Evolutionary conservation across 2,797 vertebrate genomes (phyloP).

Genomic region (Eulemur albifrons): DNA sequence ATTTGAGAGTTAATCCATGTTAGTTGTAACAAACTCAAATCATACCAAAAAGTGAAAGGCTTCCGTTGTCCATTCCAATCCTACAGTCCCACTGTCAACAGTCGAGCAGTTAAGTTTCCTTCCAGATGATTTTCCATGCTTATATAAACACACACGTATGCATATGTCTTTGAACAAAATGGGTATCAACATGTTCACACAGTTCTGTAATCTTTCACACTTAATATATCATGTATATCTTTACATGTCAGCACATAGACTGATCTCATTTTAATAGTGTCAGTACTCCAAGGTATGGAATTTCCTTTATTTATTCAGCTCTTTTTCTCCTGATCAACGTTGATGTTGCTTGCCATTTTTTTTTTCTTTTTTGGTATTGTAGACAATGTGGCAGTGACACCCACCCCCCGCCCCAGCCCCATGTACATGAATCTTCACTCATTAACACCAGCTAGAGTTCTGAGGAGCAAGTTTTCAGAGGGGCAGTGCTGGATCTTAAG

Average conservation of each 20-base stretch:
- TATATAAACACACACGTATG: background rate
- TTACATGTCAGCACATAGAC: background rate
- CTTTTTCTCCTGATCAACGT: background rate
- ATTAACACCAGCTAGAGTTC: background rate
- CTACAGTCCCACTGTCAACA: background rate
- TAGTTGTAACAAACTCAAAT: background rate
- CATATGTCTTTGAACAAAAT: background rate
- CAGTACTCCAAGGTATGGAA: background rate
- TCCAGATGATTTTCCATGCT: background rate
- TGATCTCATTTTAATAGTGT: background rate
- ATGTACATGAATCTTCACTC: background rate
- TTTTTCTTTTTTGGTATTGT: background rate
- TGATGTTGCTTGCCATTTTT: background rate
- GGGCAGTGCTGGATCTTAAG: background rate
- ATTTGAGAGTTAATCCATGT: background rate
- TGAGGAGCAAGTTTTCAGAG: background rate
- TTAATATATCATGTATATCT: background rate
- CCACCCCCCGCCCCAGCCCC: background rate
- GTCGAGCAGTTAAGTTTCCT: background rate
- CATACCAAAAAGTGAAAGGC: background rate
- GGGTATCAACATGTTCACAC: background rate
- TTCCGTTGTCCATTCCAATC: background rate
- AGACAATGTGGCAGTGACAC: background rate
- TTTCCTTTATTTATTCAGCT: background rate
- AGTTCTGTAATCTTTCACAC: background rate